Percentiles rank a stretch among this genome's conserved stretches.
Conservation (phyloP, 2,888 invertebrate species). For the Hyposoter dolosus region DNA sequence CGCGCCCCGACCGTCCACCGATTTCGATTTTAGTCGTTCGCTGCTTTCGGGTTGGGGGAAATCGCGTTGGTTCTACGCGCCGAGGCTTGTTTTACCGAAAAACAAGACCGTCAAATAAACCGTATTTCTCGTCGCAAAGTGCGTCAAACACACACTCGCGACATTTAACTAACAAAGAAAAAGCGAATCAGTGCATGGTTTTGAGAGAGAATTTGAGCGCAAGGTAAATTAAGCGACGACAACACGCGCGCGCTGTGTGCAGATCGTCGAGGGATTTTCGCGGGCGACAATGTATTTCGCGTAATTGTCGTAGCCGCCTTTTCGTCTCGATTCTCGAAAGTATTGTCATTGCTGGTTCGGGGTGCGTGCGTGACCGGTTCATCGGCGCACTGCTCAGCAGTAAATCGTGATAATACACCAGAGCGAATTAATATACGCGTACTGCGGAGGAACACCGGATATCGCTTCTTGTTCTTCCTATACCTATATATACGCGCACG, state of each 20-base stretch:
- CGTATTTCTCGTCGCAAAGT: background rate
- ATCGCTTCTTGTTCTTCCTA: slow-evolving; percentile 7
- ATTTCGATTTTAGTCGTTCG: slow-evolving; percentile 85
- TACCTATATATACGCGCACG: background rate
- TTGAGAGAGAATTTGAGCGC: background rate
- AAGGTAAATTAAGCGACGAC: slow-evolving; percentile 5
- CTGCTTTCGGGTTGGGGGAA: slow-evolving; percentile 83
- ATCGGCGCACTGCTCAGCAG: slow-evolving; percentile 46
- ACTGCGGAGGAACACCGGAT: slow-evolving; percentile 48
- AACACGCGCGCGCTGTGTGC: background rate
- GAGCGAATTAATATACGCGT: slow-evolving; percentile 24
- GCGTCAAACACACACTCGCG: background rate
- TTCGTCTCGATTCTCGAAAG: slow-evolving; percentile 12
- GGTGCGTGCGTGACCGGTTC: slow-evolving; percentile 38
- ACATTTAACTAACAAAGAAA: background rate
- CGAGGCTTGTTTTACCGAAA: slow-evolving; percentile 27
- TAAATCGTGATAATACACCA: slow-evolving; percentile 24
- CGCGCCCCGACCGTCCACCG: slow-evolving; percentile 82
- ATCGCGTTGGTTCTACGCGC: slow-evolving; percentile 74
- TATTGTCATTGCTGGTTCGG: slow-evolving; percentile 7
- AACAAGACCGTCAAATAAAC: slow-evolving; percentile 50
- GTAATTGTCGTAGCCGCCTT: slow-evolving; percentile 1
- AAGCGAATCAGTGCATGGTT: too few species aligned
- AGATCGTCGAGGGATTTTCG: background rate
- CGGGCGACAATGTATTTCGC: slow-evolving; percentile 14